A percentile compares a stretch with the other conserved stretches of the same genome.
Evolutionary conservation across 2,113 vertebrate genomes (phyloP).

Genomic region (Capreolus pygargus): DNA sequence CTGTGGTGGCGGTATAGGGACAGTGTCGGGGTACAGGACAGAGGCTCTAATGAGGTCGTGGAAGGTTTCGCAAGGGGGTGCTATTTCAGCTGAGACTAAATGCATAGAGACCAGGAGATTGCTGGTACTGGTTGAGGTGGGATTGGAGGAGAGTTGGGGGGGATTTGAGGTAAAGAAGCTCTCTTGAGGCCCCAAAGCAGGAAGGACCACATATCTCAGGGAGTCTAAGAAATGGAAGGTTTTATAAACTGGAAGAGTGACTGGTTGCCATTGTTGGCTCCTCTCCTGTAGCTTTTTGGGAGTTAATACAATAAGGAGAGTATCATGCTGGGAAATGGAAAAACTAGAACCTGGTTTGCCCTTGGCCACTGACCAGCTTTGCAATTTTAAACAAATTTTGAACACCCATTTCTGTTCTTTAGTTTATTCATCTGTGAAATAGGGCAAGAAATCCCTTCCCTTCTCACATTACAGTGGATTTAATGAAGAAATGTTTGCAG

Average conservation of each 20-base stretch:
- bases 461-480: background rate
- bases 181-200: background rate
- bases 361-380: background rate
- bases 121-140: rapidly evolving
- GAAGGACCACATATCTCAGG: background rate
- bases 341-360: background rate
- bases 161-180: background rate
- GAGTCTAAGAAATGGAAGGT: background rate
- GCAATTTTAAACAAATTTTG: background rate
- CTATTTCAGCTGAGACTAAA: background rate
- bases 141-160: background rate
- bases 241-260: background rate
- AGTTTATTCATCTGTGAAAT: background rate
- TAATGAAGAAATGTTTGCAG: background rate
- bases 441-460: background rate
- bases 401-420: background rate
- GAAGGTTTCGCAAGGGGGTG: background rate
- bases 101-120: background rate
- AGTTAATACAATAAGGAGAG: background rate
- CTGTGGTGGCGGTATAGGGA: rapidly evolving
- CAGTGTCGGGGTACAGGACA: background rate
- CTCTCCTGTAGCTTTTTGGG: background rate
- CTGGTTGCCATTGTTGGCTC: rapidly evolving
- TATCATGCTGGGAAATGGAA: background rate
- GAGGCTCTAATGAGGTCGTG: background rate